Conservation (phyloP, 2,797 vertebrate species). For the Coccyzus lansbergi region DNA sequence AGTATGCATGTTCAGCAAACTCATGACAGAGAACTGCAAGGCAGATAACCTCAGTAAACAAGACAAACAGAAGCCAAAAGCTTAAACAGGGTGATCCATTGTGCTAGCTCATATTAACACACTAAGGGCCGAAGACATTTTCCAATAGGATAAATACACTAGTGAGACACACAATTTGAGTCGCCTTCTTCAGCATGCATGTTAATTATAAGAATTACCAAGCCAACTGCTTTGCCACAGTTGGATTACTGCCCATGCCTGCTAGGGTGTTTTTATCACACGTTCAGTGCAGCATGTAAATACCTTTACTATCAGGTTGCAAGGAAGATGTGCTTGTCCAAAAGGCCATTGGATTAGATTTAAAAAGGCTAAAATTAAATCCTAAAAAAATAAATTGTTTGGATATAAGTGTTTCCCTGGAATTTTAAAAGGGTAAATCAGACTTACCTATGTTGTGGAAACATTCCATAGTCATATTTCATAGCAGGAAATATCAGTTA, state of each 20-base stretch:
- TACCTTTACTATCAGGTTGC: constrained; percentile 93
- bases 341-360: constrained; percentile 99
- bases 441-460: not conserved
- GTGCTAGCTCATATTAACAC: not conserved
- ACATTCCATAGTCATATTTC: not conserved
- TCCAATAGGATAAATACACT: not conserved
- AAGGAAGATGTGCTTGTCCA: constrained; percentile 91
- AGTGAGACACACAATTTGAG: constrained; percentile 30
- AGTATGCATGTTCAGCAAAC: not conserved
- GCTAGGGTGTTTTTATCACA: constrained; percentile 73
- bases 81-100: not conserved
- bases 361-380: constrained; percentile 99
- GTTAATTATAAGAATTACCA: constrained; percentile 71
- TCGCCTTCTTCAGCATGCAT: constrained; percentile 73
- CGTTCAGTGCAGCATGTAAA: constrained; percentile 84
- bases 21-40: not conserved
- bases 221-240: constrained; percentile 80
- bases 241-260: constrained; percentile 71
- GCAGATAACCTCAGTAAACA: not conserved
- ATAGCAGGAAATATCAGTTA: not conserved
- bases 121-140: not conserved
- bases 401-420: constrained; percentile 61
- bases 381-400: constrained; percentile 89
- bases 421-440: constrained; percentile 32
- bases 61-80: constrained; percentile 33